phyloP scores from a whole-genome alignment of 2,797 vertebrate species.

The Takifugu ocellatus region DNA sequence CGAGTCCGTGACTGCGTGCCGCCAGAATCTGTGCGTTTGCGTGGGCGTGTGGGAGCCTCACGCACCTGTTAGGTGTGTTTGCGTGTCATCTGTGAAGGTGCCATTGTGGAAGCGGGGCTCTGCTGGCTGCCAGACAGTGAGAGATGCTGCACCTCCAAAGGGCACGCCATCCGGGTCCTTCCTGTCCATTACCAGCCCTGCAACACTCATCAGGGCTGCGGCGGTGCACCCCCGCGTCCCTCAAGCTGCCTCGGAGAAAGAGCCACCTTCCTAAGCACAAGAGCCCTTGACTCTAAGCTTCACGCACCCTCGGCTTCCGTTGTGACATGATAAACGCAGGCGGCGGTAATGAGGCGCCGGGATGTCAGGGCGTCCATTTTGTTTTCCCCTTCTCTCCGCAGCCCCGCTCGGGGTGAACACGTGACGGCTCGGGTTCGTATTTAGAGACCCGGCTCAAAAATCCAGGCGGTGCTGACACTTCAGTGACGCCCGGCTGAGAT shows the following conservation, averaged over 20 bases:
- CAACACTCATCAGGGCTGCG: slow-evolving; percentile 73
- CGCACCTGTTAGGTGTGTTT: slow-evolving; percentile 63
- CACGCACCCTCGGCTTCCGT: slow-evolving; percentile 65
- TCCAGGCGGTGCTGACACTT: slow-evolving; percentile 2
- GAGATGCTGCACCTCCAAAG: slow-evolving; percentile 75
- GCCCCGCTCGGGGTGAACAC: slow-evolving; percentile 3
- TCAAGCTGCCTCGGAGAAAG: slow-evolving; percentile 64
- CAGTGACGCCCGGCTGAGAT: slow-evolving; percentile 52
- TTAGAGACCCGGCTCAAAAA: slow-evolving; percentile 3
- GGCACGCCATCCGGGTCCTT: slow-evolving; percentile 68
- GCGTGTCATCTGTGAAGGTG: slow-evolving; percentile 72
- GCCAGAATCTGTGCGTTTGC: slow-evolving; percentile 49
- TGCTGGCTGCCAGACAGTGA: slow-evolving; percentile 75
- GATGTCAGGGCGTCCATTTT: slow-evolving; percentile 69
- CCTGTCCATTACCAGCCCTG: slow-evolving; percentile 77
- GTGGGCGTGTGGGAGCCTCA: slow-evolving; percentile 39
- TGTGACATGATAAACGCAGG: slow-evolving; percentile 70
- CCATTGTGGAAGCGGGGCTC: slow-evolving; percentile 67
- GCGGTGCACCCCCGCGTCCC: slow-evolving; percentile 64
- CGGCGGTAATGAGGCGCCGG: slow-evolving; percentile 64
- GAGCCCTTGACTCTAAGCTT: slow-evolving; percentile 65
- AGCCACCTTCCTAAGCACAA: slow-evolving; percentile 69
- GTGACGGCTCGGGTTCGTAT: slow-evolving; percentile 3
- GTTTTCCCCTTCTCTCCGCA: slow-evolving; percentile 8
- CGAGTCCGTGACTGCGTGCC: slow-evolving; percentile 7